These are phyloP conservation scores for Drosophila obscura DNA, from an alignment of 1,140 invertebrate genomes.

Conservation along the genomic window DNA sequence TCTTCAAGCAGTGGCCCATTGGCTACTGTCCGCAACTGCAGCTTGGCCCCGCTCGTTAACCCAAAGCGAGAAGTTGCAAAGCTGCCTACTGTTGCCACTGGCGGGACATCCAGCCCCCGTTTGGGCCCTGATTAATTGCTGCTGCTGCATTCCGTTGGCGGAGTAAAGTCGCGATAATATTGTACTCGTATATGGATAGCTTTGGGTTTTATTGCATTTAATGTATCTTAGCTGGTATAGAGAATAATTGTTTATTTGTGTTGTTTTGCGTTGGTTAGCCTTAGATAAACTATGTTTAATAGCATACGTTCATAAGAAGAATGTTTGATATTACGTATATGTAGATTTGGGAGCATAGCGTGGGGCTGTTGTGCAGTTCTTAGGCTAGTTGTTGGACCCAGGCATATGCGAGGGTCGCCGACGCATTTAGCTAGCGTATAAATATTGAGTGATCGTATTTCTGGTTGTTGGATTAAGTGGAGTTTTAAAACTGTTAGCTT, in stretches of 20 bases:
- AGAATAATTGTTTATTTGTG: slow-evolving; percentile 53
- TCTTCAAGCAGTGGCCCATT: slow-evolving; percentile 5
- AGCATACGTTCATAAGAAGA: slow-evolving; percentile 18
- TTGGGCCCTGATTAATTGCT: slow-evolving; percentile 59
- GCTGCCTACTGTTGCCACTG: slow-evolving; percentile 28
- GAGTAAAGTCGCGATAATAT: slow-evolving; percentile 11
- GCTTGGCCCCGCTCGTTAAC: slow-evolving; percentile 64
- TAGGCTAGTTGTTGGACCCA: slow-evolving; percentile 44
- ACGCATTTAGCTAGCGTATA: slow-evolving; percentile 56
- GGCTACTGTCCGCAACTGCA: slow-evolving; percentile 39
- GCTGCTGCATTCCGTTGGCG: slow-evolving; percentile 24
- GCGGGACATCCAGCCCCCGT: background rate
- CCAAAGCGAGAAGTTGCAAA: slow-evolving; percentile 37
- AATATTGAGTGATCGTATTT: slow-evolving; percentile 21
- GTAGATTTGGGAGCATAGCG: slow-evolving; percentile 26
- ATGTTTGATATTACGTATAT: slow-evolving; percentile 2
- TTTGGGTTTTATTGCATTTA: slow-evolving; percentile 73
- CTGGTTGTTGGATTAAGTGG: slow-evolving; percentile 32
- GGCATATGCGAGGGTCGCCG: slow-evolving; percentile 10
- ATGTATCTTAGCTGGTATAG: slow-evolving; percentile 64
- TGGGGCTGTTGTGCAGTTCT: slow-evolving; percentile 36
- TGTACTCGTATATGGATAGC: slow-evolving; percentile 50
- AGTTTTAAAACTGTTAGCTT: slow-evolving; percentile 62
- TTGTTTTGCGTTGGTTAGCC: slow-evolving; percentile 30
- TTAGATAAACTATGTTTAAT: slow-evolving; percentile 43